Evolutionary conservation across 2,888 invertebrate genomes (phyloP), one percentile per base, ranked within the genome.

Genomic region (Trachelus tabidus): DNA sequence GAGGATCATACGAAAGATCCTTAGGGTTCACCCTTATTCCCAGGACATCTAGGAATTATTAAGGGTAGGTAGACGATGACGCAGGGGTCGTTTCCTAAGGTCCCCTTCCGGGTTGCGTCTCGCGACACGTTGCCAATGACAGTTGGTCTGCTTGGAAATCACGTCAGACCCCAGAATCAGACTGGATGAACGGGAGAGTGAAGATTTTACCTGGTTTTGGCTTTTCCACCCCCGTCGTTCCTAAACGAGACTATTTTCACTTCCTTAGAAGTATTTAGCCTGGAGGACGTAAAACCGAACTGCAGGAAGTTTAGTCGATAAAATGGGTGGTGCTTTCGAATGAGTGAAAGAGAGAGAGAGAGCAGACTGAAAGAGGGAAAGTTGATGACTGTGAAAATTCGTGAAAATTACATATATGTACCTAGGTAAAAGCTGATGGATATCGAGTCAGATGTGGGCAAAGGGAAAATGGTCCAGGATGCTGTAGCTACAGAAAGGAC

Each of bases 221-320:
- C 2, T 56, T 56, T 56, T 15, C 9, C 56, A 23, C 56, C 23
- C 6, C 15, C 2, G 4, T 15, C 6, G 1, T 15, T 15, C 40
- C 40, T 0, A 1, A 23, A 23, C 23, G 6, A 56, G 9, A 23
- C 23, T 56, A 81, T 81, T 83, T 79, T 83, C 83, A 79, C 84
- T 81, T 84, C 83, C 82, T 83, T 83, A 83, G 83, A 83, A 83
- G 87, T 87, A 87, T 88, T 88, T 87, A 88, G 86, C 83, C 83
- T 78, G 82, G 80, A 83, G 77, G 77, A 84, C 87, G 86, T 90
- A 90, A 90, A 90, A 89, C 84, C 84, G 82, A 90, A 90, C 89
- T 84, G 87, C 82, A 85, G 85, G 82, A 89, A 89, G 85, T 90
- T 90, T 85, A 83, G 81, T 79, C 87, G 85, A 89, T 88, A 87